These are phyloP conservation scores for Drosophila athabasca DNA, from an alignment of 1,140 invertebrate genomes.

Conservation along the genomic window DNA sequence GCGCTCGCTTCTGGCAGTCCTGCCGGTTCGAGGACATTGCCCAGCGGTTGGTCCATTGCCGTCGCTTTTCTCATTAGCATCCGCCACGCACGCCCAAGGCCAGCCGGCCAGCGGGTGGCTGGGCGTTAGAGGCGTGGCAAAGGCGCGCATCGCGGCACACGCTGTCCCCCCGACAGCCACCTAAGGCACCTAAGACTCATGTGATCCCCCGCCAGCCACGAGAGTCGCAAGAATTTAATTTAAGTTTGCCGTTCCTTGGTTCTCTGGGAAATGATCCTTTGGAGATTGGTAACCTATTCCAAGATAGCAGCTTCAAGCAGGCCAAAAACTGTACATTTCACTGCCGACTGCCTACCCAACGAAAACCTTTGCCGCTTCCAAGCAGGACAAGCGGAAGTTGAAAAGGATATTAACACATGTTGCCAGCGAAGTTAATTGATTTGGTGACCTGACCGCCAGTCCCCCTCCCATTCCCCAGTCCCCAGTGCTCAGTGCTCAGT, in stretches of 20 bases:
- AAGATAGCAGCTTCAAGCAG: too few species aligned
- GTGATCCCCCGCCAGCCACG: too few species aligned
- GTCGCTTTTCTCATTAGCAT: constrained; percentile 50
- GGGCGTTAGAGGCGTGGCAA: constrained; percentile 28
- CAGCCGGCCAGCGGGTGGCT: constrained; percentile 9
- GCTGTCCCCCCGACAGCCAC: constrained; percentile 2
- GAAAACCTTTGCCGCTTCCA: not conserved
- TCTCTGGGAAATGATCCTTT: too few species aligned
- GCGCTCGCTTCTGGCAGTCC: not conserved
- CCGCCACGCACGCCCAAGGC: constrained; percentile 41
- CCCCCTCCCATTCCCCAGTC: not conserved
- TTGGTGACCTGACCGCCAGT: constrained; percentile 47
- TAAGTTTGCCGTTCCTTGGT: too few species aligned
- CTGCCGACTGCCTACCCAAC: not conserved
- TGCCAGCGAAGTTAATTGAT: constrained; percentile 78
- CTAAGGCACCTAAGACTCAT: too few species aligned
- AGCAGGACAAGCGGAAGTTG: constrained; percentile 48
- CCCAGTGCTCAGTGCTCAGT: too few species aligned
- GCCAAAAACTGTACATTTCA: too few species aligned
- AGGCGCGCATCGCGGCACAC: constrained; percentile 11
- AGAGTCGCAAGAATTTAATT: too few species aligned
- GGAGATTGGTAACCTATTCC: too few species aligned
- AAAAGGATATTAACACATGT: constrained; percentile 83
- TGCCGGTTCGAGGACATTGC: constrained; percentile 60
- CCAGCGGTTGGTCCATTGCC: constrained; percentile 60